phyloP scores from a whole-genome alignment of 2,113 vertebrate species.

The Spermophilus dauricus region DNA sequence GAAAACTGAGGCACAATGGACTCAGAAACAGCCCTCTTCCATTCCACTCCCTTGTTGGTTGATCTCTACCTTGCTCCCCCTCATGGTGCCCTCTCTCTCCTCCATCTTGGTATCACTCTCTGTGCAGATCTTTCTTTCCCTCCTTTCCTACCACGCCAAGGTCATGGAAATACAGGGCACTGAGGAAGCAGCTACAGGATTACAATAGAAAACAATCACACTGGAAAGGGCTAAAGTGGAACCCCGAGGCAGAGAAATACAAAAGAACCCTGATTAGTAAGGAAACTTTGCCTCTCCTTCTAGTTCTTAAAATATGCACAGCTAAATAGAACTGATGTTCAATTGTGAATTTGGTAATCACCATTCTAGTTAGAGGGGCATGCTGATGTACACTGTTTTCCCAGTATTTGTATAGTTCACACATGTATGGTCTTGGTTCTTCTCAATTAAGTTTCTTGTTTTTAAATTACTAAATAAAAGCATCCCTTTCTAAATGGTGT shows the following conservation, averaged over 20 bases:
- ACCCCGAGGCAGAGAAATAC: not conserved
- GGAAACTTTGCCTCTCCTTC: not conserved
- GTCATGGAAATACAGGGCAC: not conserved
- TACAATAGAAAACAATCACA: not conserved
- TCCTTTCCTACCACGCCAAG: not conserved
- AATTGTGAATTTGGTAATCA: not conserved
- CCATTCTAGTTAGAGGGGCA: accelerated
- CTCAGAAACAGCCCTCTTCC: not conserved
- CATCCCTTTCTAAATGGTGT: not conserved
- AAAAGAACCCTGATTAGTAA: not conserved
- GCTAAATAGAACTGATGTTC: not conserved
- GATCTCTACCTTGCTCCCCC: not conserved
- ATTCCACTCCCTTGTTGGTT: not conserved
- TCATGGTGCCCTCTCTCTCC: not conserved
- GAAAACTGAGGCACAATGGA: not conserved
- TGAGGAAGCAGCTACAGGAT: not conserved
- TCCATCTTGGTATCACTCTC: not conserved
- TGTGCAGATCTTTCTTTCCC: not conserved
- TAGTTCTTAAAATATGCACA: not conserved
- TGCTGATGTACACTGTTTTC: not conserved
- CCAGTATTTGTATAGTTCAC: not conserved
- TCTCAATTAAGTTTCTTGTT: not conserved
- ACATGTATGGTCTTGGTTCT: not conserved
- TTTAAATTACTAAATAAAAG: not conserved
- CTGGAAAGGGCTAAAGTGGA: not conserved